Evolutionary conservation across 2,113 vertebrate species (phyloP).

Genomic region (Rhagologus leucostigma): DNA sequence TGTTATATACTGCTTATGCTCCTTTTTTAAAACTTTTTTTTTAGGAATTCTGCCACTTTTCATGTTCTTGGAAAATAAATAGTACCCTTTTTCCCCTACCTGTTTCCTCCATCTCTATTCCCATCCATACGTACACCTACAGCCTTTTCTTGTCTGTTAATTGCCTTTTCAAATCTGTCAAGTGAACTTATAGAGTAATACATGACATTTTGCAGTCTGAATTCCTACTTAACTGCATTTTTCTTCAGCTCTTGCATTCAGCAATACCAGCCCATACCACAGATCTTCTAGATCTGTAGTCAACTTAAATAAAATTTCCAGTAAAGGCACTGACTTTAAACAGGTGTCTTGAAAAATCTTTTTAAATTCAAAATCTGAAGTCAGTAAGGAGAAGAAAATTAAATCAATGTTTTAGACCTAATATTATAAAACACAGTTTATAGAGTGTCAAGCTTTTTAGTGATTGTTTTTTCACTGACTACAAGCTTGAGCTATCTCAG

Average conservation of each 20-base stretch:
- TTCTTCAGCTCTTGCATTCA: background rate
- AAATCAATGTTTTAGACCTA: background rate
- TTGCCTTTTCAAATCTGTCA: background rate
- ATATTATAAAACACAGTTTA: background rate
- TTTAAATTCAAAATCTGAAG: background rate
- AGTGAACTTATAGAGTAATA: background rate
- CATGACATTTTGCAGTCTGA: background rate
- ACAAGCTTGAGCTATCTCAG: background rate
- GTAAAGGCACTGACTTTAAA: background rate
- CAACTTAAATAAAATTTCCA: background rate
- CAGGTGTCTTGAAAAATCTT: background rate
- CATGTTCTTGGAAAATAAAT: background rate
- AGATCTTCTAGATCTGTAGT: background rate
- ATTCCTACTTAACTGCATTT: background rate
- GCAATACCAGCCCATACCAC: background rate
- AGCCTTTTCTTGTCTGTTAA: background rate
- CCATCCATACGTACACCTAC: background rate
- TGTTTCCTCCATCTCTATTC: background rate
- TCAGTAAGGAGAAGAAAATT: background rate
- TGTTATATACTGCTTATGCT: background rate
- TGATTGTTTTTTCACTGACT: background rate
- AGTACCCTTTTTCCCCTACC: background rate
- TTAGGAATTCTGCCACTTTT: background rate
- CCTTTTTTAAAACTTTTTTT: too few relatives aligned
- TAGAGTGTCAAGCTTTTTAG: background rate